Evolutionary conservation across 2,797 vertebrate species (phyloP).

Genomic region (Schizopygopsis pylzovi): DNA sequence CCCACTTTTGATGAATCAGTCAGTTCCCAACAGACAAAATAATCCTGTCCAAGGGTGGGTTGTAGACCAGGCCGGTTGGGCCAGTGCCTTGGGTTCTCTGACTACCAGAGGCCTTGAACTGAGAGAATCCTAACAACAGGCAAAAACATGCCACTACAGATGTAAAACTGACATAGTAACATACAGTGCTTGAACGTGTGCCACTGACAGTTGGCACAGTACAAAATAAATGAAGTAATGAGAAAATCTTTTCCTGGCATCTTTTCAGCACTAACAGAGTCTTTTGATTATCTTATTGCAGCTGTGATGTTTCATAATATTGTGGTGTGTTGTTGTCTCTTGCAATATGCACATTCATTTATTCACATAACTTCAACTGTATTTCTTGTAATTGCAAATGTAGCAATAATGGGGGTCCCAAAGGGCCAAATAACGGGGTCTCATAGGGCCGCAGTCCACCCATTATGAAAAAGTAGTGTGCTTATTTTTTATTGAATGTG

Average conservation of each 20-base stretch:
- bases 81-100: background rate
- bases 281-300: background rate
- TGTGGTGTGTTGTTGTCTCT: background rate
- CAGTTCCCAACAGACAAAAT: background rate
- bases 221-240: background rate
- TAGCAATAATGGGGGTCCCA: background rate
- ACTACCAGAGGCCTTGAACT: background rate
- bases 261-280: background rate
- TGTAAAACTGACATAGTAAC: background rate
- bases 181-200: background rate
- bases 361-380: background rate
- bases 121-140: constrained; percentile 1
- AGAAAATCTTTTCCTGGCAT: background rate
- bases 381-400: background rate
- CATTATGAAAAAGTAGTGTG: background rate
- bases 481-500: background rate
- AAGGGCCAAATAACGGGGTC: background rate
- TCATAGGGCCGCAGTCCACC: background rate
- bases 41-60: constrained; percentile 4
- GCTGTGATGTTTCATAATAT: background rate
- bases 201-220: background rate
- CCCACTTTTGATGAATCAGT: background rate
- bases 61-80: background rate
- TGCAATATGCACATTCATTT: background rate
- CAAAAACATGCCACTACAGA: background rate